Evolutionary conservation across 2,888 invertebrate species (phyloP).

Genomic region (Papilio gigon): DNA sequence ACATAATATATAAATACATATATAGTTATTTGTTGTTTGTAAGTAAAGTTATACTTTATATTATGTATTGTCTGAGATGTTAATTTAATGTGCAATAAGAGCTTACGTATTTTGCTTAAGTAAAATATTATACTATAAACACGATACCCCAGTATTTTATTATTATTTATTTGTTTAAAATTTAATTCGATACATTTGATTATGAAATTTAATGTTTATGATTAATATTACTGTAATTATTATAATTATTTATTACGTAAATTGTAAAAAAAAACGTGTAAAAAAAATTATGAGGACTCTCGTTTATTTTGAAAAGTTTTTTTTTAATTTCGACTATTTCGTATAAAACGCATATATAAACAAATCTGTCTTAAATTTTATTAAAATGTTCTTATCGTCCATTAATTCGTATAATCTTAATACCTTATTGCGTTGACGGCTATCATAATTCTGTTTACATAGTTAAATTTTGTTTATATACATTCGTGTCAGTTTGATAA

Average conservation of each 20-base stretch:
- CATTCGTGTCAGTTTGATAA: too few species aligned
- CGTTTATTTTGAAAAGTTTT: too few species aligned
- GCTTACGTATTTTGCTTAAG: constrained; percentile 31
- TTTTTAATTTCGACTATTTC: too few species aligned
- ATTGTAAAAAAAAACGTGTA: too few species aligned
- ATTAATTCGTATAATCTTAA: too few species aligned
- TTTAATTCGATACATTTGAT: background rate
- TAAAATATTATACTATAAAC: constrained; percentile 15
- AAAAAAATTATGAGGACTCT: too few species aligned
- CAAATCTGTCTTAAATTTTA: too few species aligned
- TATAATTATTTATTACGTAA: background rate
- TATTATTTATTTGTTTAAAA: constrained; percentile 10
- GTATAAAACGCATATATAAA: too few species aligned
- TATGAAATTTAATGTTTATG: background rate
- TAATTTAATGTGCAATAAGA: constrained; percentile 36
- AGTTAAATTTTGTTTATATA: too few species aligned
- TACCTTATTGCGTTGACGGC: too few species aligned
- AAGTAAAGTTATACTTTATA: constrained; percentile 39
- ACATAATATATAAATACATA: constrained; percentile 21
- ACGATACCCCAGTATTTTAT: background rate
- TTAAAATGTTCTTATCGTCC: too few species aligned
- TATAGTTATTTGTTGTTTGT: constrained; percentile 31
- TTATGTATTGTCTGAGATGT: constrained; percentile 40
- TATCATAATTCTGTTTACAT: too few species aligned
- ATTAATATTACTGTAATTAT: background rate